These are phyloP conservation scores for Mungos mungo DNA, from an alignment of 2,113 vertebrate species.

Conservation along the genomic window DNA sequence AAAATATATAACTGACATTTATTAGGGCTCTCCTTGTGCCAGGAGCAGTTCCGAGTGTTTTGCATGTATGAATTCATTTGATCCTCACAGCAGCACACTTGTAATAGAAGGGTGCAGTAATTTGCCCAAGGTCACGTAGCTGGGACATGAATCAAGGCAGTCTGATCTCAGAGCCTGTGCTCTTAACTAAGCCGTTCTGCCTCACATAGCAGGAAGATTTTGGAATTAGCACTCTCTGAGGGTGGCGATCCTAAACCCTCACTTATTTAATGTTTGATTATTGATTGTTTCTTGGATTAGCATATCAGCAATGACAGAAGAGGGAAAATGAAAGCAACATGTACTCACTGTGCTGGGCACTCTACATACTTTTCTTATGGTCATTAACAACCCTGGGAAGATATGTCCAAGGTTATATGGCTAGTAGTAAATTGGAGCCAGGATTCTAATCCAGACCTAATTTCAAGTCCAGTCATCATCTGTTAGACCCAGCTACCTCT, in stretches of 20 bases:
- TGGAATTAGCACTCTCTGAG: conserved; percentile 20
- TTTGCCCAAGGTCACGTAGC: neutral
- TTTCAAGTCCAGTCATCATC: neutral
- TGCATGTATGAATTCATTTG: neutral
- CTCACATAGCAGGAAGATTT: neutral
- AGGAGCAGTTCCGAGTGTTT: conserved; percentile 10
- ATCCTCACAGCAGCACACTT: neutral
- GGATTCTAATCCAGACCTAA: neutral
- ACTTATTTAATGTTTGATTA: conserved; percentile 30
- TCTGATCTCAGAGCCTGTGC: neutral
- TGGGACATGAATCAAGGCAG: neutral
- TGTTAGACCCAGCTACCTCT: neutral
- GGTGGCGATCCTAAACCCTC: neutral
- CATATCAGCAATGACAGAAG: conserved; percentile 28
- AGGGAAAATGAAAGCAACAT: neutral
- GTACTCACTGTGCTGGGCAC: neutral
- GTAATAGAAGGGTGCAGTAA: neutral
- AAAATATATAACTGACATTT: conserved; percentile 43
- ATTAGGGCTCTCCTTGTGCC: neutral
- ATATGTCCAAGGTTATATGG: neutral
- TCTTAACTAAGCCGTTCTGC: neutral
- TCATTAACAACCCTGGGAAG: neutral
- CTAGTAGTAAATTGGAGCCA: conserved; percentile 5
- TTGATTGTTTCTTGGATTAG: conserved; percentile 44
- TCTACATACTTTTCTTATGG: neutral